These are phyloP conservation scores for Dendrolimus punctatus DNA, from an alignment of 1,140 invertebrate species.

Conservation along the genomic window DNA sequence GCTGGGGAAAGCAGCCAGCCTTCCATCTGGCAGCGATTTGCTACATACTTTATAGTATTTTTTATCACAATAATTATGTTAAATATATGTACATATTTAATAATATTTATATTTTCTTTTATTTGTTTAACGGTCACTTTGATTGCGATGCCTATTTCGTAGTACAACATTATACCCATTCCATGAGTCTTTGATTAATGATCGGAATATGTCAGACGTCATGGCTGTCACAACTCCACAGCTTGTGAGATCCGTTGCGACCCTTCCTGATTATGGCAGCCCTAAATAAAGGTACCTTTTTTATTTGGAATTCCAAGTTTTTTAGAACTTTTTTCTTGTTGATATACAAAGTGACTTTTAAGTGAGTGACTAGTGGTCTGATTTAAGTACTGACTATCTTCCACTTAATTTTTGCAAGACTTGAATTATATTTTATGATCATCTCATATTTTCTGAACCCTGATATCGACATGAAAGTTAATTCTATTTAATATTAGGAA, in stretches of 20 bases:
- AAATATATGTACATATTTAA: too few species aligned
- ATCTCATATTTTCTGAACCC: too few species aligned
- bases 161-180: constrained; percentile 7
- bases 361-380: too few species aligned
- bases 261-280: constrained; percentile 39
- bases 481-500: too few species aligned
- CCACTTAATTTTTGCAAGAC: too few species aligned
- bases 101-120: constrained; percentile 11
- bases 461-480: too few species aligned
- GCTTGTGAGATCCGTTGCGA: constrained; percentile 56
- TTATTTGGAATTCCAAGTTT: constrained; percentile 42
- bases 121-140: constrained; percentile 5
- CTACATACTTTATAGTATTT: not conserved
- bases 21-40: too few species aligned
- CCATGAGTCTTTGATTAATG: constrained; percentile 58
- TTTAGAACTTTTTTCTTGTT: constrained; percentile 10
- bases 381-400: too few species aligned
- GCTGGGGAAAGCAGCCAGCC: too few species aligned
- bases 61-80: not conserved
- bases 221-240: constrained; percentile 58
- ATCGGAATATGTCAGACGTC: constrained; percentile 63
- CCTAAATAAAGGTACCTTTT: constrained; percentile 55
- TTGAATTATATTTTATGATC: too few species aligned
- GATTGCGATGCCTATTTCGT: too few species aligned
- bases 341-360: too few species aligned